phyloP scores from a whole-genome alignment of 2,888 invertebrate genomes.

The Pyrgus malvae region DNA sequence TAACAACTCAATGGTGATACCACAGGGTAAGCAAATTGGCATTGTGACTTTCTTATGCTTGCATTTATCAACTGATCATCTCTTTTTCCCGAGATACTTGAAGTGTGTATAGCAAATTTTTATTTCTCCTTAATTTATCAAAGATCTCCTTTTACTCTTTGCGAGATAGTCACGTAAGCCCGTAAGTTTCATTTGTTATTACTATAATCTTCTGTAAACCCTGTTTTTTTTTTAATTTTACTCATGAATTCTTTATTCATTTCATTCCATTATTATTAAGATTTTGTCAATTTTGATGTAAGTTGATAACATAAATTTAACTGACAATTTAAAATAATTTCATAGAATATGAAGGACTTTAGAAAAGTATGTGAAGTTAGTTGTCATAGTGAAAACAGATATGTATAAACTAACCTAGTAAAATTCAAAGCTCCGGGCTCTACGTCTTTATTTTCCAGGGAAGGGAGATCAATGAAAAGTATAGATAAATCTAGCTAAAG shows the following conservation, averaged over 20 bases:
- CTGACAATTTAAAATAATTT: too few relatives aligned
- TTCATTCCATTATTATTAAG: conserved; percentile 19
- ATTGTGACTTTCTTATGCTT: neutral
- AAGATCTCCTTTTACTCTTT: neutral
- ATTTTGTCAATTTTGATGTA: conserved; percentile 1
- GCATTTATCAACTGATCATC: conserved; percentile 4
- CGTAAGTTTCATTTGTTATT: conserved; percentile 7
- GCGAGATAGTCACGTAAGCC: conserved; percentile 26
- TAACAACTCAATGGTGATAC: conserved; percentile 48
- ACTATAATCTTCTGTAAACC: neutral
- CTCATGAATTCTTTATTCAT: conserved; percentile 5
- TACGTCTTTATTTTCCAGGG: conserved; percentile 65
- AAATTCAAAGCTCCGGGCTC: conserved; percentile 30
- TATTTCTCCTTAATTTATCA: neutral
- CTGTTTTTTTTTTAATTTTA: neutral
- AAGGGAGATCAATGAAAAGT: conserved; percentile 77
- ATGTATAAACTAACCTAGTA: neutral
- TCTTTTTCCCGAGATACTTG: neutral
- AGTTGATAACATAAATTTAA: too few relatives aligned
- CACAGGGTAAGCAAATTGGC: conserved; percentile 53
- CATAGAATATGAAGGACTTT: too few relatives aligned
- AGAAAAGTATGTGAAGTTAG: conserved; percentile 1
- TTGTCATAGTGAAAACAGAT: conserved; percentile 4
- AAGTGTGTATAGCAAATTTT: neutral
- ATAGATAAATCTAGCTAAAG: conserved; percentile 39